Percentiles rank a stretch among this genome's conserved stretches.
Evolutionary conservation across 2,888 invertebrate species (phyloP).

Genomic region (Sminthurides aquaticus): DNA sequence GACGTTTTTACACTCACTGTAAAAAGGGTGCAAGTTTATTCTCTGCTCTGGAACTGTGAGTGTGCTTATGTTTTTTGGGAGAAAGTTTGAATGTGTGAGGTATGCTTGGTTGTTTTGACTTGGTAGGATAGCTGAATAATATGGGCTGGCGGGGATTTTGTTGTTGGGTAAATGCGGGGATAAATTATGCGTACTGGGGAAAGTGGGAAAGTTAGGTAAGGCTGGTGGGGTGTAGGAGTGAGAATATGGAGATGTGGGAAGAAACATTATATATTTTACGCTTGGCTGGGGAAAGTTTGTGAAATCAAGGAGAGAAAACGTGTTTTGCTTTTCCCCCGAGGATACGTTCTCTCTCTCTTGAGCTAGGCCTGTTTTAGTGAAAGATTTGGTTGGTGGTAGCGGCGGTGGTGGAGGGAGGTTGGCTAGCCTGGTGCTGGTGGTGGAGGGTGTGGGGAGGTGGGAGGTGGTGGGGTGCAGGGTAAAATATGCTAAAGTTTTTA

Average conservation of each 20-base stretch:
- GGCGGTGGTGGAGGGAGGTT: too few relatives aligned
- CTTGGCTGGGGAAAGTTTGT: background rate
- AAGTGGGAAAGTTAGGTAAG: background rate
- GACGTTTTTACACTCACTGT: too few relatives aligned
- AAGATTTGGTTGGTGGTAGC: background rate
- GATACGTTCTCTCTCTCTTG: background rate
- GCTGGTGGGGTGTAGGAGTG: background rate
- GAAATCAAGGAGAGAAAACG: background rate
- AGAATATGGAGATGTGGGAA: constrained; percentile 2
- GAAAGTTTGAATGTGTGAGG: too few relatives aligned
- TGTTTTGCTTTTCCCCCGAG: constrained; percentile 2
- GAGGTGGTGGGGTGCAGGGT: background rate
- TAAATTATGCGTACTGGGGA: background rate
- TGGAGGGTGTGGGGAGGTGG: too few relatives aligned
- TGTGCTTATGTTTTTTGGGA: too few relatives aligned
- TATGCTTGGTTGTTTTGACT: too few relatives aligned
- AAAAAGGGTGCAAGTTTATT: too few relatives aligned
- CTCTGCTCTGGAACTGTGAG: too few relatives aligned
- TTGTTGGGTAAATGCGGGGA: background rate
- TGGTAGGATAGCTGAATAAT: too few relatives aligned
- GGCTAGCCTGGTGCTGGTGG: background rate
- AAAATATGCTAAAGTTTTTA: constrained; percentile 5
- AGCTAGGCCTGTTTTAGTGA: too few relatives aligned
- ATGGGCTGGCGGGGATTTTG: background rate
- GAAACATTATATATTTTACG: constrained; percentile 2